Evolutionary conservation across 2,888 invertebrate genomes (phyloP), one percentile per base, ranked within the genome.

Genomic region (Boloria selene): DNA sequence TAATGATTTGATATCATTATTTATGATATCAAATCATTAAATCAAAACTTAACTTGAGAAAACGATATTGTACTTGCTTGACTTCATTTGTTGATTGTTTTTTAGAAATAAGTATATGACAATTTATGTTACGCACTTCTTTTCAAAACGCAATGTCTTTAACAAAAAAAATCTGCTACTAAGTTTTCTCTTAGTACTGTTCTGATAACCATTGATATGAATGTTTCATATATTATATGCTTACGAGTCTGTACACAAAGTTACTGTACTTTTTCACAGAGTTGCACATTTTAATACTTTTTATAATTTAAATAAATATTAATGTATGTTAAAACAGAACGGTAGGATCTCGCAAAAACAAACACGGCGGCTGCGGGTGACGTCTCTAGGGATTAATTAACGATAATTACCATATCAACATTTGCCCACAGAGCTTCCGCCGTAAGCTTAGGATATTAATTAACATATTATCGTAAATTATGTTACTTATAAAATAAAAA

Each of bases 311-410:
- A 17, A 58, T 16, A 44, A 58, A 59, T 53, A 59, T 53, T 45
- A 38, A 38, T 31, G 49, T 17, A 59, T 50, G 38, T 38, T 59
- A 38, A 50, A 59, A 38, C 4, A 59, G 31, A 18, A 38, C 7
- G 31, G 18, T 54, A 49, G 14, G 51, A 13, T 64, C 52, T 42
- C 22, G 31, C 38, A 64, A 17, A 56, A 64, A 64, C 45, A 64
- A 64, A 59, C 31, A 52, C 31, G 22, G 18, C n/a, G 31, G 47
- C 59, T 64, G 64, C 58, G 59, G 45, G 52, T 50, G 64, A 59
- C 64, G 59, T 64, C 64, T 56, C 51, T 58, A 17, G 26, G 59
- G 59, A 59, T 52, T 64, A 64, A 64, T 64, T 64, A 64, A 64
- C 52, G 64, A 64, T 64, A 58, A 64, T 64, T 64, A 45, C 58